A percentile compares a stretch with the other conserved stretches of the same genome.
Evolutionary conservation across 2,888 invertebrate species (phyloP).

Genomic region (Dynastes tityus): DNA sequence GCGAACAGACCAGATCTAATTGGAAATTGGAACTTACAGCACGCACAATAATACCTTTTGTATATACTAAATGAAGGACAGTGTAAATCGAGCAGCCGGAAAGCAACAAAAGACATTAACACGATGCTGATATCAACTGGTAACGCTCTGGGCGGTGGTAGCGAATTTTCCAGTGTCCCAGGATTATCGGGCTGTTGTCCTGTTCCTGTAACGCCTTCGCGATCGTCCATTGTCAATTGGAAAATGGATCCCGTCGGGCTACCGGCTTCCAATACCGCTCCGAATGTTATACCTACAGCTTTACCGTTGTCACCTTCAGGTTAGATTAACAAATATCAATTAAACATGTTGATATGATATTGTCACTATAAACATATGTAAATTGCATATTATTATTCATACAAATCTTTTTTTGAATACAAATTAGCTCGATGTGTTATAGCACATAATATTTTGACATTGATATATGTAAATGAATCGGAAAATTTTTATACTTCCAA

Average conservation of each 20-base stretch:
- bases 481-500: not conserved
- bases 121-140: slow-evolving; percentile 79
- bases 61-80: slow-evolving; percentile 33
- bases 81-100: slow-evolving; percentile 21
- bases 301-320: slow-evolving; percentile 77
- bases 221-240: slow-evolving; percentile 70
- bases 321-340: slow-evolving; percentile 59
- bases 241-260: slow-evolving; percentile 78
- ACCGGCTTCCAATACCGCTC: slow-evolving; percentile 73
- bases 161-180: slow-evolving; percentile 69
- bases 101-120: slow-evolving; percentile 51
- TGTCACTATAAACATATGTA: not conserved
- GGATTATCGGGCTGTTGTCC: slow-evolving; percentile 70
- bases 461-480: not conserved
- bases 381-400: slow-evolving; percentile 25
- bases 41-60: not conserved
- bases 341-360: no score
- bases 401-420: not conserved
- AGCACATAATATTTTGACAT: not conserved
- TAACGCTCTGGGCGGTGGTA: slow-evolving; percentile 74
- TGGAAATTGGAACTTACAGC: slow-evolving; percentile 22
- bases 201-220: slow-evolving; percentile 75
- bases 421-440: not conserved
- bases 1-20: slow-evolving; percentile 27
- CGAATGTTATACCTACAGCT: slow-evolving; percentile 69